Percentiles rank a stretch among this genome's conserved stretches.
Evolutionary conservation across 2,888 invertebrate species (phyloP).

Genomic region (Ophraella communa): DNA sequence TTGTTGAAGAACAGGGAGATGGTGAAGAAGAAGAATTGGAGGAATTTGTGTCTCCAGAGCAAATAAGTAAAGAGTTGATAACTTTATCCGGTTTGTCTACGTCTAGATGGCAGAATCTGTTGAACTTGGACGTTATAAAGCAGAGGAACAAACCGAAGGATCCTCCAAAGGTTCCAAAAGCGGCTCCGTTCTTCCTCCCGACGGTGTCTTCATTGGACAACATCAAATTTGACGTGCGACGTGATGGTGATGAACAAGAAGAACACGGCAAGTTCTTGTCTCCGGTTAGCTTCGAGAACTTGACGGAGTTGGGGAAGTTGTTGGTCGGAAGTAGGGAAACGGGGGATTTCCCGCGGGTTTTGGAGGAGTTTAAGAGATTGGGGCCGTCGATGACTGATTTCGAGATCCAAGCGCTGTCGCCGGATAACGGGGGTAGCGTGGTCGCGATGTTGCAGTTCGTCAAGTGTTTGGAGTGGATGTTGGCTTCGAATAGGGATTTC

Average conservation of each 20-base stretch:
- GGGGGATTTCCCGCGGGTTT: slow-evolving; percentile 64
- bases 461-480: slow-evolving; percentile 72
- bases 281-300: slow-evolving; percentile 68
- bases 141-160: slow-evolving; percentile 89
- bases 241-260: slow-evolving; percentile 40
- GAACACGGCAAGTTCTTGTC: slow-evolving; percentile 64
- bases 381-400: slow-evolving; percentile 87
- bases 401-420: slow-evolving; percentile 81
- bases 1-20: slow-evolving; percentile 47
- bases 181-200: slow-evolving; percentile 95
- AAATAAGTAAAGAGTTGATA: slow-evolving; percentile 77
- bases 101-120: slow-evolving; percentile 90
- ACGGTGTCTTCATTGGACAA: slow-evolving; percentile 84
- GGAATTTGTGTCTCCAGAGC: slow-evolving; percentile 74
- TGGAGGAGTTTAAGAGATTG: slow-evolving; percentile 71
- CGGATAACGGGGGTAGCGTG: slow-evolving; percentile 77
- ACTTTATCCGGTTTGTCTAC: slow-evolving; percentile 85
- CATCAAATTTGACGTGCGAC: slow-evolving; percentile 76
- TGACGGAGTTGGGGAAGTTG: slow-evolving; percentile 73
- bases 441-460: slow-evolving; percentile 80
- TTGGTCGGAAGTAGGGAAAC: slow-evolving; percentile 63
- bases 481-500: slow-evolving; percentile 80
- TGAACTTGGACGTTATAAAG: slow-evolving; percentile 69
- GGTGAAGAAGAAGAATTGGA: slow-evolving; percentile 57
- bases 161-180: slow-evolving; percentile 80